Evolutionary conservation across 1,140 invertebrate species (phyloP), one percentile per base, ranked within the genome.

Genomic region (Habropoda laboriosa): DNA sequence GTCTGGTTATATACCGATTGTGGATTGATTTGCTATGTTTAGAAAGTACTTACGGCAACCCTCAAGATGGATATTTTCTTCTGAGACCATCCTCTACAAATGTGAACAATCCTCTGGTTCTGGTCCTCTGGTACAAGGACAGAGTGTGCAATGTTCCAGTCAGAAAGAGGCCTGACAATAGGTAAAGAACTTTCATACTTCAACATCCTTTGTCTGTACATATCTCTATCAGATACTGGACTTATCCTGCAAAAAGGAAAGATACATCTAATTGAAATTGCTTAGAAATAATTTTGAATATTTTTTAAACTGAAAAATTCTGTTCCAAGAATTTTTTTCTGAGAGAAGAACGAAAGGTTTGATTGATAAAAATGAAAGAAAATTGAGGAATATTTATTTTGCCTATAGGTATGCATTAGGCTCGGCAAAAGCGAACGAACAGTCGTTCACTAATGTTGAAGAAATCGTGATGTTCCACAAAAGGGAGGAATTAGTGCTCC

Each of bases 131-230:
- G 92, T 92, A 82, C 66, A 92, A 86, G 55, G 91, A 91, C 45
- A 88, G 89, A 75, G 91, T 92, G 75, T 93, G 91, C 47, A 93
- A 93, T 83, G 89, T 93, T 79, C 89, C 90, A 42, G 90, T 93
- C 32, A 87, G 92, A n/a, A 92, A 89, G 74, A 90, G 91, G 66
- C 45, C 76, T 0, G 92, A 93, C 38, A 90, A 90, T 32, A 88
- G 90, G 92, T 93, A 89, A 86, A 27, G 1, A 55, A 64, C 0
- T 40, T 60, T 30, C 40, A 16, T 27, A 27, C 21, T 27, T 16
- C 21, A 27, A 51, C 32, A 49, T 60, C 51, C 58, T 66, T 38
- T 40, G 61, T 75, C 64, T 38, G 18, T 72, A 66, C n/a, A 73
- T 8, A 58, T 73, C n/a, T 18, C 0, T n/a, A 1, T 16, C 30